Percentiles rank a stretch among this genome's conserved stretches.
Evolutionary conservation across 2,113 vertebrate species (phyloP).

Genomic region (Apistogramma diplotaenia): DNA sequence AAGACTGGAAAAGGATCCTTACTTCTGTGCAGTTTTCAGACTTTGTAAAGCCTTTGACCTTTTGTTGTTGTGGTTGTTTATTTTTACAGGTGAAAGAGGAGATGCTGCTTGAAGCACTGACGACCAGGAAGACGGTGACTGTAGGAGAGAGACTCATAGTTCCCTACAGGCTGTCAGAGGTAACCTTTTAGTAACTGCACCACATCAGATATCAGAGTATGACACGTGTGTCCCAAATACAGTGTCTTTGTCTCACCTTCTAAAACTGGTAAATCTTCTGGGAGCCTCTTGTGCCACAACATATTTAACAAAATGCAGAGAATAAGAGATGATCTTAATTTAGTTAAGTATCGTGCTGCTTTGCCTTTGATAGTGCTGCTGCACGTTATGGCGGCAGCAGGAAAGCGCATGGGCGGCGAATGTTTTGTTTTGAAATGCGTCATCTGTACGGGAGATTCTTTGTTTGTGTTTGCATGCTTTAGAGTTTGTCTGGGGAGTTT

Average conservation of each 20-base stretch:
- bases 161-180: conserved; percentile 94
- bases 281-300: not conserved
- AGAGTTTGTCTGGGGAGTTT: conserved; percentile 28
- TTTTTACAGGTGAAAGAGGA: conserved; percentile 91
- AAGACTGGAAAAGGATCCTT: too few relatives aligned
- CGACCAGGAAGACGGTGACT: conserved; percentile 94
- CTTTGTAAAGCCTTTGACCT: not conserved
- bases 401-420: not conserved
- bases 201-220: not conserved
- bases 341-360: not conserved
- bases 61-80: not conserved
- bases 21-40: too few relatives aligned
- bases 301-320: not conserved
- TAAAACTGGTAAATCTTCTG: not conserved
- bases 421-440: conserved; percentile 19
- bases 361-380: not conserved
- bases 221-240: not conserved
- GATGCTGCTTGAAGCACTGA: conserved; percentile 94
- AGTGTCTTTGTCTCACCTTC: not conserved
- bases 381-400: not conserved
- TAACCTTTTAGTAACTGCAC: conserved; percentile 47
- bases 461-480: conserved; percentile 27
- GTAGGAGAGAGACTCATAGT: conserved; percentile 96
- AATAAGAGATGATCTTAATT: not conserved
- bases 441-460: conserved; percentile 17